Conservation (phyloP, 2,113 vertebrate genomes). For the Entelurus aequoreus region DNA sequence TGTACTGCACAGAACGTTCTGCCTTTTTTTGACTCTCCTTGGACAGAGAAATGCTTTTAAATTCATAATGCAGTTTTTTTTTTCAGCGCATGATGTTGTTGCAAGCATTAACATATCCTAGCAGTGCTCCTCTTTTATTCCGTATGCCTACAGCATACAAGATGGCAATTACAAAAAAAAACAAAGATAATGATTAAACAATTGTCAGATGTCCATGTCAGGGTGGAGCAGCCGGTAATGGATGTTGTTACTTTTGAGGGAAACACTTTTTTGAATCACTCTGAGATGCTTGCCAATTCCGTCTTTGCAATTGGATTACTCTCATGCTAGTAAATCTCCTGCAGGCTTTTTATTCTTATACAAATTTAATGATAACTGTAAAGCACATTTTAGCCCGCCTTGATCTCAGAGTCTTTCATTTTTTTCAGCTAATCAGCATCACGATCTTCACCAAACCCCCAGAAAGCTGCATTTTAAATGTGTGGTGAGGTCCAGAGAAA, state of each 20-base stretch:
- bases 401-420: slow-evolving; percentile 36
- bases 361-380: slow-evolving; percentile 35
- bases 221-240: slow-evolving; percentile 17
- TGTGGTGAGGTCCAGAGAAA: slow-evolving; percentile 17
- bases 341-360: slow-evolving; percentile 18
- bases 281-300: slow-evolving; percentile 14
- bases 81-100: slow-evolving; percentile 2
- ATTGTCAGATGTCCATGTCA: slow-evolving; percentile 32
- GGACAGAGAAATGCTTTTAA: not conserved
- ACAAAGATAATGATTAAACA: slow-evolving; percentile 27
- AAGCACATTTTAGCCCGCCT: slow-evolving; percentile 29
- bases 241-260: slow-evolving; percentile 12
- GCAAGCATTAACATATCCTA: slow-evolving; percentile 27
- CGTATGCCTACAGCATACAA: slow-evolving; percentile 15
- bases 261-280: slow-evolving; percentile 22
- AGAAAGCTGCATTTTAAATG: slow-evolving; percentile 26
- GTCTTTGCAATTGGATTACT: slow-evolving; percentile 2
- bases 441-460: slow-evolving; percentile 12
- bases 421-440: slow-evolving; percentile 27
- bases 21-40: too few relatives aligned
- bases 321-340: slow-evolving; percentile 4
- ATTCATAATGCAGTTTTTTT: not conserved
- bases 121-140: slow-evolving; percentile 22
- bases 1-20: too few relatives aligned
- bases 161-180: slow-evolving; percentile 9